These are phyloP conservation scores for Copidosoma aretas DNA, from an alignment of 2,888 invertebrate species.

Conservation along the genomic window DNA sequence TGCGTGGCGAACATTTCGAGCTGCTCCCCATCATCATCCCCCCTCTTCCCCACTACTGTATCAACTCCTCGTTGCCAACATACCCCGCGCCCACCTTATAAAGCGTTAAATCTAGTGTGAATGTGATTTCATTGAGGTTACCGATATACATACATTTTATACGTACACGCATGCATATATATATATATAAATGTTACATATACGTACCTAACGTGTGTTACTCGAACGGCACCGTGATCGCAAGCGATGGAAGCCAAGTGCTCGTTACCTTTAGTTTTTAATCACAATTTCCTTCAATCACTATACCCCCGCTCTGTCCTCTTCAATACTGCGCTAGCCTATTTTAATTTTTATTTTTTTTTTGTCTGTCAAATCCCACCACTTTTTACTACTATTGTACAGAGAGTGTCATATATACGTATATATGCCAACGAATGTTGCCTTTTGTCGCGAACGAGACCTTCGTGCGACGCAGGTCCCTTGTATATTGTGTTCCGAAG, in stretches of 20 bases:
- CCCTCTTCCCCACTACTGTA: not conserved
- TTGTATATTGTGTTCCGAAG: no score
- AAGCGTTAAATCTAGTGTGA: slow-evolving; percentile 48
- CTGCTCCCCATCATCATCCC: slow-evolving; percentile 1
- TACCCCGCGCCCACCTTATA: slow-evolving; percentile 7
- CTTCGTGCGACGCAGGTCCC: no score
- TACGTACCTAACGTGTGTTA: slow-evolving; percentile 47
- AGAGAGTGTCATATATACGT: slow-evolving; percentile 40
- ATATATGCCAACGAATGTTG: not conserved
- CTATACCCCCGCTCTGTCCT: slow-evolving; percentile 23
- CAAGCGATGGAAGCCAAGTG: slow-evolving; percentile 45
- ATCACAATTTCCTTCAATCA: slow-evolving; percentile 12
- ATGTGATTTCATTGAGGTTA: slow-evolving; percentile 62
- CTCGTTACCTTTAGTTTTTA: slow-evolving; percentile 50
- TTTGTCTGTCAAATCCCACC: no score
- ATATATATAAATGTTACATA: slow-evolving; percentile 37
- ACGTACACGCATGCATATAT: no score
- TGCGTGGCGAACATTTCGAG: no score
- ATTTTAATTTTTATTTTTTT: slow-evolving; percentile 20
- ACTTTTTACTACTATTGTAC: slow-evolving; percentile 27
- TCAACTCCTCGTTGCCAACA: not conserved
- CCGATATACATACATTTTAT: slow-evolving; percentile 48
- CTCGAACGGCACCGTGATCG: slow-evolving; percentile 43
- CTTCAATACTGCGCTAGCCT: slow-evolving; percentile 36
- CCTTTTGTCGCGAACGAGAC: no score